These are phyloP conservation scores for Toxotes lorentzi DNA, from an alignment of 2,797 vertebrate genomes.

Conservation along the genomic window DNA sequence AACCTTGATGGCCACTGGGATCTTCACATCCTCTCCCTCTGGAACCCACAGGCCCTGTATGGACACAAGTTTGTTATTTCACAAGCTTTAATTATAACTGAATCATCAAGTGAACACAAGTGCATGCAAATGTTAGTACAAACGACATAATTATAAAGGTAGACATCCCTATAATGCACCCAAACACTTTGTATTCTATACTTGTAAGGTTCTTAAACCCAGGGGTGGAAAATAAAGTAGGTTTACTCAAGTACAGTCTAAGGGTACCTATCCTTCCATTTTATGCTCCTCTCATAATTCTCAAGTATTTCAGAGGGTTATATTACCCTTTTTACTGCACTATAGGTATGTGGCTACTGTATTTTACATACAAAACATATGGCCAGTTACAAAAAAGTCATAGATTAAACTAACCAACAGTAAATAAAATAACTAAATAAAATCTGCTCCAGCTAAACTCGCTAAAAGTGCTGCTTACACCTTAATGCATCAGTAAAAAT, in stretches of 20 bases:
- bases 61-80: constrained; percentile 46
- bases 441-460: not conserved
- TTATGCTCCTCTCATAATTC: not conserved
- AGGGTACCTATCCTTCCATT: not conserved
- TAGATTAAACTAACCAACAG: not conserved
- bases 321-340: not conserved
- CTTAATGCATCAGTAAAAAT: not conserved
- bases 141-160: constrained; percentile 14
- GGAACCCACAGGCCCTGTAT: constrained; percentile 97
- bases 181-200: not conserved
- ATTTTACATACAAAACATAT: not conserved
- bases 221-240: not conserved
- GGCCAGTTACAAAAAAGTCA: not conserved
- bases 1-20: constrained; percentile 98
- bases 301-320: not conserved
- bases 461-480: not conserved
- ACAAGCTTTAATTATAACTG: constrained; percentile 30
- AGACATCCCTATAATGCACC: not conserved
- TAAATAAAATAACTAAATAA: not conserved
- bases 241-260: not conserved
- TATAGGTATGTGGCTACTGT: not conserved
- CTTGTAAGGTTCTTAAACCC: not conserved
- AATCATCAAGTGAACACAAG: constrained; percentile 25
- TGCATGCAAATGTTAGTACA: constrained; percentile 22
- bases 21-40: constrained; percentile 99